Percentiles rank a stretch among this genome's conserved stretches.
phyloP scores from a whole-genome alignment of 2,888 invertebrate genomes.

The Protophormia terraenovae region DNA sequence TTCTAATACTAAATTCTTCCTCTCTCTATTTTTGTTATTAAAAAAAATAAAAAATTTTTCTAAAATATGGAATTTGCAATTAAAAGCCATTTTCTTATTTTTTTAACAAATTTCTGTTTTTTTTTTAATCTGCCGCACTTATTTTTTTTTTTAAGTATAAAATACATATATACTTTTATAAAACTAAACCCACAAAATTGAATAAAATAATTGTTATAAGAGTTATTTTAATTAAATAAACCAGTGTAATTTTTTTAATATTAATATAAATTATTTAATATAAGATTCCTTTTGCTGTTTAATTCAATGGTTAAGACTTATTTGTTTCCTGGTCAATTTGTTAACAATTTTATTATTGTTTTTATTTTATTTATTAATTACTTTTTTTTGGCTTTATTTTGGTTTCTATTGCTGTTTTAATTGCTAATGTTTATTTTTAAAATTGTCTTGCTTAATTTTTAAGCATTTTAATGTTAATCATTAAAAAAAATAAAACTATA shows the following conservation, averaged over 20 bases:
- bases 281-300: slow-evolving; percentile 14
- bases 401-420: neutral
- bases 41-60: no score
- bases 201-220: neutral
- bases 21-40: no score
- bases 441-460: neutral
- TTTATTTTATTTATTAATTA: neutral
- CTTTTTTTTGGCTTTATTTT: neutral
- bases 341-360: neutral
- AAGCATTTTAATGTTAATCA: neutral
- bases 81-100: no score
- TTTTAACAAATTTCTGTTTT: no score
- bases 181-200: neutral
- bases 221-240: neutral
- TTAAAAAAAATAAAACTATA: neutral
- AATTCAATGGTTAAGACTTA: slow-evolving; percentile 32
- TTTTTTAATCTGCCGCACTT: no score
- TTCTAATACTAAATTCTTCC: no score
- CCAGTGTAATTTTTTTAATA: slow-evolving; percentile 31
- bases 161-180: no score
- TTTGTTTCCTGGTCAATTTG: slow-evolving; percentile 35
- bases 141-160: no score
- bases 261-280: neutral
- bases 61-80: no score
- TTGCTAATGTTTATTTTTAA: neutral